Evolutionary conservation across 2,113 vertebrate genomes (phyloP).

Genomic region (Arenaria interpres): DNA sequence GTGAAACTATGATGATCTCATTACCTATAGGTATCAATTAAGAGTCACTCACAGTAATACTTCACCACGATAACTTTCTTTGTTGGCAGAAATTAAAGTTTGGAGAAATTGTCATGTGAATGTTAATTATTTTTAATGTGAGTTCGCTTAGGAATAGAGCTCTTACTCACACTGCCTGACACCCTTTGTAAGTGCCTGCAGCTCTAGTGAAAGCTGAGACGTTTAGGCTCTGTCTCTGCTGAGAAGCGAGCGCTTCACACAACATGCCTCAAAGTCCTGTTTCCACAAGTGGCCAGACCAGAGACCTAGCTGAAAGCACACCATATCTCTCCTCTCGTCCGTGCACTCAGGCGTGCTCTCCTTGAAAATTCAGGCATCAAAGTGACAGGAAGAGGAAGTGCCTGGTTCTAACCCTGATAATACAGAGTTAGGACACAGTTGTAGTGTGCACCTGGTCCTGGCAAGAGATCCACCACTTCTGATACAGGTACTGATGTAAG

Average conservation of each 20-base stretch:
- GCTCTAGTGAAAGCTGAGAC: background rate
- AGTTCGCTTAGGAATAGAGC: background rate
- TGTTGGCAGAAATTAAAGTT: slow-evolving; percentile 34
- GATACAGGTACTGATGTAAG: background rate
- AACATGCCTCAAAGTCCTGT: background rate
- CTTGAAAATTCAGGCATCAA: background rate
- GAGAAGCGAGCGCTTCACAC: background rate
- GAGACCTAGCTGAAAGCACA: background rate
- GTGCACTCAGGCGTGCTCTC: background rate
- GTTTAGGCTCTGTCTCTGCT: background rate
- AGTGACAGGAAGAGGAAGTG: background rate
- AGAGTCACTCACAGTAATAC: background rate
- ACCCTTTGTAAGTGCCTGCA: background rate
- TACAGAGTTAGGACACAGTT: background rate
- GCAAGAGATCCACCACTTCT: background rate
- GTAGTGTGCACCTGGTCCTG: background rate
- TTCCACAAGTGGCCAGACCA: background rate
- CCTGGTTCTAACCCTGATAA: background rate
- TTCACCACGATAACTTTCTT: background rate
- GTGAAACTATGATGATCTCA: background rate
- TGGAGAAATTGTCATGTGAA: slow-evolving; percentile 27
- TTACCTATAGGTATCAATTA: background rate
- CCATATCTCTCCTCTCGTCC: too few species aligned
- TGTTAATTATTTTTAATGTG: slow-evolving; percentile 40
- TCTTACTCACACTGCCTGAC: background rate